Base-by-base conservation (phyloP, 2,113 vertebrate genomes). In the Pholis gunnellus region DNA sequence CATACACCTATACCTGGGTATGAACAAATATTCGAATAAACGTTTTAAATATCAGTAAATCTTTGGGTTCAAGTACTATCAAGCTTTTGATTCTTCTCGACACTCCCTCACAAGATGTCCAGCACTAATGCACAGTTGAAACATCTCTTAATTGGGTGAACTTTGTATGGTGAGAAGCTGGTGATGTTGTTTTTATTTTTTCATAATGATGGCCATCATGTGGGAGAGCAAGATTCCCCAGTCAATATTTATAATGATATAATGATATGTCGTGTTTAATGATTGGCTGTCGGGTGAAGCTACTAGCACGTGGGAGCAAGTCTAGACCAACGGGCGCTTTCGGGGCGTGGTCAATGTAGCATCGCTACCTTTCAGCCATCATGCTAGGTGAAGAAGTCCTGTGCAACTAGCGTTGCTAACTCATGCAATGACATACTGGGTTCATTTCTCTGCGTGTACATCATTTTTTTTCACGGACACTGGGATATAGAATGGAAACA, bases 301-400 rank as follows among this genome's bases (percentile, higher is more conserved):
- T 64, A 0, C 5, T 6, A 79, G 25, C 87, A 92, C 84, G 83
- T 93, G 88, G 42, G 1, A 11, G 1, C 1, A 10, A 15, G 4
- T 0, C 0, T 72, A 0, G 65, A 2, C 91, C 91, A 93, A 92
- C 92, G 3, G 57, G 22, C 6, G 64, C 38, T 66, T 10, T 48
- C 0, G 65, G 77, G 89, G 92, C 59, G 90, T 83, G 87, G 75
- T 0, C 14, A 70, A 11, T 9, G 27, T 78, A 80, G 75, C 85
- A 25, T 60, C 68, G 84, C 75, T 72, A 36, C 70, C 76, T 72
- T 44, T 78, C 31, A 81, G 81, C 80, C 78, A 74, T 77, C 85
- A 87, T 87, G 92, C 82, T 93, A 94, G 79, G 79, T 9, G 74
- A 71, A 59, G 61, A 65, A 83, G 75, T 88, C 68, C 36, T 2